Evolutionary conservation across 2,113 vertebrate genomes (phyloP), one percentile per base, ranked within the genome.

Genomic region (Pedionomus torquatus): DNA sequence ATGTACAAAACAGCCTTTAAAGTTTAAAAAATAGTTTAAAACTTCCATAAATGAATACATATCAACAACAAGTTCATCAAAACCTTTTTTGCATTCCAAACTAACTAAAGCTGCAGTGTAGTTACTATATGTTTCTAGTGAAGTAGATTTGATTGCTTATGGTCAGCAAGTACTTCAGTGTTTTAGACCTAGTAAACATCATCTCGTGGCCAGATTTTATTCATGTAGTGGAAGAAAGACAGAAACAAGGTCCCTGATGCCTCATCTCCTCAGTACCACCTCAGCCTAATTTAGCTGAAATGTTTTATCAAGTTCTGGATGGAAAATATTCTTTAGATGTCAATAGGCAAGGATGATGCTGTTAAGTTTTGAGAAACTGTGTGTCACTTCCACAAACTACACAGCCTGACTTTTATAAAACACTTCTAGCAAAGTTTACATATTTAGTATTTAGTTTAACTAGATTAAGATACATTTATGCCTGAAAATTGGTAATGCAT

Each of bases 41-140:
- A 17, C 20, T 41, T 51, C 24, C 43, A 57, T 49, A 33, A 52
- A 46, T 28, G 43, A 55, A 52, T 26, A 64, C 30, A 30, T 2
- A 54, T 43, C 14, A 51, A 41, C 35, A 30, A 30, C 0, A 2
- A 48, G 16, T 48, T 60, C 57, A 64, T 16, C 44, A 37, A 80
- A 84, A 28, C 16, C 25, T 3, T 7, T 30, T 54, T 43, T 65
- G 43, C 61, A 16, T 60, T 43, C 51, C 41, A 16, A 35, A 41
- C 24, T 26, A 39, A 25, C 37, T 33, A 26, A 33, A 43, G 11
- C 51, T 63, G 9, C 9, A 26, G 23, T 14, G n/a, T 1, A 20
- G 44, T 44, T 87, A 9, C 7, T 23, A 3, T 1, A 1, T 1
- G 2, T 7, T 5, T 26, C 31, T 18, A 37, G 48, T 7, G 55